Evolutionary conservation across 2,113 vertebrate species (phyloP).

Genomic region (Macrotis lagotis): DNA sequence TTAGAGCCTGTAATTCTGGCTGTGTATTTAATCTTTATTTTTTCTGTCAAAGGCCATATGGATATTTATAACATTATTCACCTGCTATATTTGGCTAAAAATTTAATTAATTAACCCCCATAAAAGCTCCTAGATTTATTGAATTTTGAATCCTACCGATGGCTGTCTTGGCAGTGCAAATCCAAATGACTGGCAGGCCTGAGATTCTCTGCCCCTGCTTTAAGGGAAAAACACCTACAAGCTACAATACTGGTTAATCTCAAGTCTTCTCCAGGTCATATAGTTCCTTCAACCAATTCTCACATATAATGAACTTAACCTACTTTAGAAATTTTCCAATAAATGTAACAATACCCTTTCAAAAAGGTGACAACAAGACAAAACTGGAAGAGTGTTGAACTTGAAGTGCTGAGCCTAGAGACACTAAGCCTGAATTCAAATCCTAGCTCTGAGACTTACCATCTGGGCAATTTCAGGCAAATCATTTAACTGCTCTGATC

Average conservation of each 20-base stretch:
- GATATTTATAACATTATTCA: too few relatives aligned
- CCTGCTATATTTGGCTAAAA: too few relatives aligned
- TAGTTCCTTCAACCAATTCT: background rate
- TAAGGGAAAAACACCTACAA: background rate
- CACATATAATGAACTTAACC: background rate
- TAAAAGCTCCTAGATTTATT: too few relatives aligned
- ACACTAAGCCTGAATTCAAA: background rate
- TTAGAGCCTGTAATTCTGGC: background rate
- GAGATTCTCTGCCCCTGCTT: too few relatives aligned
- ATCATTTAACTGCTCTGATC: background rate
- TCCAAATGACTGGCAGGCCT: too few relatives aligned
- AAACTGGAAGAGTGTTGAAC: background rate
- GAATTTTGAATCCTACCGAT: too few relatives aligned
- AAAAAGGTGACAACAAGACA: background rate
- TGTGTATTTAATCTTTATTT: background rate
- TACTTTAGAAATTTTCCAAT: background rate
- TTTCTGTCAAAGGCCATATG: too few relatives aligned
- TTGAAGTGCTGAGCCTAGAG: background rate
- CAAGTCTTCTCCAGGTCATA: background rate
- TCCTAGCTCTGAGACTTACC: background rate
- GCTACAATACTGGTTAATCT: background rate
- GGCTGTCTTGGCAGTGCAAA: too few relatives aligned
- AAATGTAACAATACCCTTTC: background rate
- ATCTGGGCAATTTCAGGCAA: background rate
- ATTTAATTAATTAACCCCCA: too few relatives aligned